These are phyloP conservation scores for Dicrostonyx torquatus DNA, from an alignment of 2,797 vertebrate species.

Conservation along the genomic window DNA sequence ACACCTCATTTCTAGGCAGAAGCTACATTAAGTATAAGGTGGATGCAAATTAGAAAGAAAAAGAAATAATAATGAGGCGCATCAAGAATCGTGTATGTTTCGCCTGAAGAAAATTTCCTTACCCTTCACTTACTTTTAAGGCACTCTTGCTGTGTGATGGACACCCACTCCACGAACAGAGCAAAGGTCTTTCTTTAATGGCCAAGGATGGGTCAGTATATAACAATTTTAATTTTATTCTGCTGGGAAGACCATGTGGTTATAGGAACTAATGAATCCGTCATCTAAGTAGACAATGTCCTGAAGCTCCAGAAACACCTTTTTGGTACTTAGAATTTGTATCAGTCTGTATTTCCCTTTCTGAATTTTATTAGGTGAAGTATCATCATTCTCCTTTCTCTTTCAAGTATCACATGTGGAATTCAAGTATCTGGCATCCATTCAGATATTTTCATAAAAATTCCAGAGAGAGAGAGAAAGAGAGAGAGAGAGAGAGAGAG, in stretches of 20 bases:
- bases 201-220: neutral
- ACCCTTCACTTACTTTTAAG: slow-evolving; percentile 17
- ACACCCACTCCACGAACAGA: neutral
- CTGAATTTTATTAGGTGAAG: slow-evolving; percentile 16
- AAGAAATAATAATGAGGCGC: slow-evolving; percentile 25
- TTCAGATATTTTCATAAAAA: slow-evolving; percentile 33
- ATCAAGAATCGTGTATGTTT: slow-evolving; percentile 1
- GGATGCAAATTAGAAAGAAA: slow-evolving; percentile 49
- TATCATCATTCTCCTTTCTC: neutral
- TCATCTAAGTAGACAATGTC: neutral
- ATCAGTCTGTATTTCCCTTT: neutral
- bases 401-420: neutral
- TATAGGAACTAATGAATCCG: neutral
- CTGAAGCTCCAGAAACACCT: neutral
- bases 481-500: neutral
- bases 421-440: neutral
- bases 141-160: neutral
- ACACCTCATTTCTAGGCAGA: neutral
- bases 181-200: neutral
- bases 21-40: neutral
- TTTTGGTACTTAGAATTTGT: slow-evolving; percentile 15
- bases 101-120: slow-evolving; percentile 37
- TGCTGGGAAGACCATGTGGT: neutral
- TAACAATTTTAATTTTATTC: neutral
- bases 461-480: neutral